Evolutionary conservation across 2,888 invertebrate species (phyloP).

Genomic region (Drosophila phalerata): DNA sequence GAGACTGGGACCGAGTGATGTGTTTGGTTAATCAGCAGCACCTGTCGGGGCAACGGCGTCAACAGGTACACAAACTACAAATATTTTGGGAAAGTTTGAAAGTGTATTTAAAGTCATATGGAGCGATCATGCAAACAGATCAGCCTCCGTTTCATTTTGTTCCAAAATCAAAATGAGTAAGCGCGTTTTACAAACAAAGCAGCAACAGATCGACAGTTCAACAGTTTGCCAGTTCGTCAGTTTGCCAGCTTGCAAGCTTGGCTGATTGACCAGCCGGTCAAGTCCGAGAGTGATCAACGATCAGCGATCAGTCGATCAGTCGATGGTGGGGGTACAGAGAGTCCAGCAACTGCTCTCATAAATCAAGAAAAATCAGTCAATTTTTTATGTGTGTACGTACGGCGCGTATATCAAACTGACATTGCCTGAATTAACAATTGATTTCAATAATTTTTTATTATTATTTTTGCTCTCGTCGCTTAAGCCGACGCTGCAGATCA

Average conservation of each 20-base stretch:
- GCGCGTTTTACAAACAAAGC: constrained; percentile 49
- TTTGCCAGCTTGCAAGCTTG: constrained; percentile 15
- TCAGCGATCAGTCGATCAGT: constrained; percentile 46
- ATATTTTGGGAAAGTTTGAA: constrained; percentile 73
- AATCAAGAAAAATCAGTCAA: constrained; percentile 79
- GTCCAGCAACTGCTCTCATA: constrained; percentile 67
- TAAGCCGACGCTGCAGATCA: constrained; percentile 53
- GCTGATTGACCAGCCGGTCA: constrained; percentile 58
- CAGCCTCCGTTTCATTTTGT: constrained; percentile 34
- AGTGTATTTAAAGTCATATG: constrained; percentile 69
- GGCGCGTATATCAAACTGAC: constrained; percentile 73
- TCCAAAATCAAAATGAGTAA: constrained; percentile 50
- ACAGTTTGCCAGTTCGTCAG: constrained; percentile 21
- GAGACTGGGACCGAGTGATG: constrained; percentile 41
- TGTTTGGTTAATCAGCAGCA: constrained; percentile 78
- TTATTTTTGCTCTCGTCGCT: constrained; percentile 63
- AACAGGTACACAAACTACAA: constrained; percentile 65
- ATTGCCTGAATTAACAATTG: constrained; percentile 82
- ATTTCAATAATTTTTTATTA: constrained; percentile 81
- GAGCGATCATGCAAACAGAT: constrained; percentile 63
- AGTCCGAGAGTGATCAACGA: constrained; percentile 39
- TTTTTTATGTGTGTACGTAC: constrained; percentile 61
- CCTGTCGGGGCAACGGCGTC: constrained; percentile 69
- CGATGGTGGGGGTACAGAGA: not conserved
- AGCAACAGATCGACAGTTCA: constrained; percentile 38